These are phyloP conservation scores for Lordiphosa mommai DNA, from an alignment of 1,140 invertebrate species.

Conservation along the genomic window DNA sequence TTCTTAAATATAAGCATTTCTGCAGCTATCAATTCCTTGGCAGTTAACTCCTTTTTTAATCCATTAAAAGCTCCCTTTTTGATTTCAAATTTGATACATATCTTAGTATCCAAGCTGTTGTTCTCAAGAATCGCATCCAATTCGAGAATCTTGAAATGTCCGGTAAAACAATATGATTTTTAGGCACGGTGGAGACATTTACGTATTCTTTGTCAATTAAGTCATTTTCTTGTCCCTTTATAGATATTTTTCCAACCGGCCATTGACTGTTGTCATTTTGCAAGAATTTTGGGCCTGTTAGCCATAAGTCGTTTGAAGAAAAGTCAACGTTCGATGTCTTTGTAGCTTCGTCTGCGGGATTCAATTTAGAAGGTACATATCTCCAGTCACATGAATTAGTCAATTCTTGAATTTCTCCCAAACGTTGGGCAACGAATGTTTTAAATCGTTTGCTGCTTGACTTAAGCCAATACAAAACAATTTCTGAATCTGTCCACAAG, in stretches of 20 bases:
- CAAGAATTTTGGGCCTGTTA: constrained; percentile 13
- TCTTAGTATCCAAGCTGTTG: constrained; percentile 2
- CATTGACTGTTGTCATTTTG: neutral
- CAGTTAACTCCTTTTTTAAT: too few species aligned
- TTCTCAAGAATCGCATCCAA: constrained; percentile 15
- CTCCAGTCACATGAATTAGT: constrained; percentile 46
- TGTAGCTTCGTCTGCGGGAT: constrained; percentile 60
- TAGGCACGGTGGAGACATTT: neutral
- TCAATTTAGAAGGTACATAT: too few species aligned
- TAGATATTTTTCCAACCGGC: constrained; percentile 3
- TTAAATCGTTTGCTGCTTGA: too few species aligned
- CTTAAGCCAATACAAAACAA: constrained; percentile 12
- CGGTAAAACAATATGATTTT: neutral
- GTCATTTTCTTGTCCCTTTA: neutral
- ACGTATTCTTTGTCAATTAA: neutral
- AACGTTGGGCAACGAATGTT: constrained; percentile 42
- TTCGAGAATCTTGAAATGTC: constrained; percentile 10
- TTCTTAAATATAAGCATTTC: neutral
- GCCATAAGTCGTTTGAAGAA: constrained; percentile 5
- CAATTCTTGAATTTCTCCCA: constrained; percentile 51
- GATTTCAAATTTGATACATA: neutral
- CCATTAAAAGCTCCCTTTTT: neutral
- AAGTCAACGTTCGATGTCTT: constrained; percentile 18
- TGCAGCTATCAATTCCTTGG: too few species aligned
- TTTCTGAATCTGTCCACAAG: constrained; percentile 9